phyloP scores from a whole-genome alignment of 2,113 vertebrate species.

The Oxygymnocypris stewartii region DNA sequence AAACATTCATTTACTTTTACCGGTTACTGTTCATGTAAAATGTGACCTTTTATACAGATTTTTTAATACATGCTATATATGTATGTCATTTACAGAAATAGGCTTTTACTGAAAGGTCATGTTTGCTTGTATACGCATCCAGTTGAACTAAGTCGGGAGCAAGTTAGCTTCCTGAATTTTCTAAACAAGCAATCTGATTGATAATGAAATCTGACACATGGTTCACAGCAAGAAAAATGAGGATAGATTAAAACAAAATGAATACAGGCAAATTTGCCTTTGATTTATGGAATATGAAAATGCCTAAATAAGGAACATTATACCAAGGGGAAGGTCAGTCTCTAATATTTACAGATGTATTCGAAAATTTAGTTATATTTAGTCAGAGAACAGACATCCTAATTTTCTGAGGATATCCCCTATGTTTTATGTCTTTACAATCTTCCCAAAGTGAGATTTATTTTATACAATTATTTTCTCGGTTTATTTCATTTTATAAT shows the following conservation, averaged over 20 bases:
- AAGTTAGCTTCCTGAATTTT: not conserved
- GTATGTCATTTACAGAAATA: constrained; percentile 56
- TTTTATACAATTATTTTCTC: too few relatives aligned
- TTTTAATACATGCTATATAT: constrained; percentile 59
- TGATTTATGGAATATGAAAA: not conserved
- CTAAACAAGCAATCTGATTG: not conserved
- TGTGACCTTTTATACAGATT: constrained; percentile 61
- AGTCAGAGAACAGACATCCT: not conserved
- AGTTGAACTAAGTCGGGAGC: constrained; percentile 5
- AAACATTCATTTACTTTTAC: not conserved
- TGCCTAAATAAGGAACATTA: not conserved
- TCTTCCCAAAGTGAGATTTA: not conserved
- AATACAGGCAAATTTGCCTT: not conserved
- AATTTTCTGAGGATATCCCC: not conserved
- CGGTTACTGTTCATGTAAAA: constrained; percentile 46
- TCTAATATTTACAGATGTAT: not conserved
- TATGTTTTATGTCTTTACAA: not conserved
- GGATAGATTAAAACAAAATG: constrained; percentile 8
- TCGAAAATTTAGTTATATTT: not conserved
- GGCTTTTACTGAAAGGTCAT: constrained; percentile 63
- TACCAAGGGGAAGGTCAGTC: not conserved
- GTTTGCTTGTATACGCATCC: constrained; percentile 60
- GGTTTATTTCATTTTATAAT: too few relatives aligned
- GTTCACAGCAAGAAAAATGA: not conserved
- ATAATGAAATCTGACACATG: not conserved